These are phyloP conservation scores for Unio pictorum DNA, from an alignment of 2,888 invertebrate genomes.

Conservation along the genomic window DNA sequence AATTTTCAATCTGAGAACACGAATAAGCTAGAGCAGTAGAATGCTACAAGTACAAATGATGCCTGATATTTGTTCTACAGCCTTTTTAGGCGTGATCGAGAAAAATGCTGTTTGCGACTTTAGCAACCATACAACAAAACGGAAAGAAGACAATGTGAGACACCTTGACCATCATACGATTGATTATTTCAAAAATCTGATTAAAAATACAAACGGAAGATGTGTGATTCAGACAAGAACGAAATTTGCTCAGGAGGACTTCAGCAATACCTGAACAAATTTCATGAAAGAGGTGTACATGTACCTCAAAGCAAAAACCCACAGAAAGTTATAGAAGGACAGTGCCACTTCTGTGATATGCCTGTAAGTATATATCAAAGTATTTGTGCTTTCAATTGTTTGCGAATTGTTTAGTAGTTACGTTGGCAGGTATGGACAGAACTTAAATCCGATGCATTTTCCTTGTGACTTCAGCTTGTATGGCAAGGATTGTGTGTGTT, in stretches of 20 bases:
- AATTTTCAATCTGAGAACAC: too few species aligned
- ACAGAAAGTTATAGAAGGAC: slow-evolving; percentile 15
- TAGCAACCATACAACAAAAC: too few species aligned
- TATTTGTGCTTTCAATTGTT: not conserved
- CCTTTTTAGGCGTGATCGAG: not conserved
- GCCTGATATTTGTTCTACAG: slow-evolving; percentile 3
- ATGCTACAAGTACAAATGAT: slow-evolving; percentile 9
- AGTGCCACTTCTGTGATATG: slow-evolving; percentile 32
- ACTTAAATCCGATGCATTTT: too few species aligned
- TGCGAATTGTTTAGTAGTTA: not conserved
- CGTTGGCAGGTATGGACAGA: too few species aligned
- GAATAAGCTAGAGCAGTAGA: not conserved
- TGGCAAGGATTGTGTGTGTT: too few species aligned
- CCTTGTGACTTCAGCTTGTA: too few species aligned
- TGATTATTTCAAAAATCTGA: slow-evolving; percentile 45
- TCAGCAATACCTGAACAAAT: slow-evolving; percentile 55
- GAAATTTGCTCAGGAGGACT: slow-evolving; percentile 55
- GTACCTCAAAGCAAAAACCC: slow-evolving; percentile 5
- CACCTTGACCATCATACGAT: slow-evolving; percentile 30
- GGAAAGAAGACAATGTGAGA: not conserved
- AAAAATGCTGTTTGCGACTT: too few species aligned
- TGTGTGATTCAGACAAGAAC: slow-evolving; percentile 36
- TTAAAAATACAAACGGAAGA: slow-evolving; percentile 57
- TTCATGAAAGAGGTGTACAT: slow-evolving; percentile 19
- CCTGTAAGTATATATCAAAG: slow-evolving; percentile 30